Percentiles rank a stretch among this genome's conserved stretches.
Evolutionary conservation across 2,888 invertebrate genomes (phyloP).

Genomic region (Ophion ellenae): DNA sequence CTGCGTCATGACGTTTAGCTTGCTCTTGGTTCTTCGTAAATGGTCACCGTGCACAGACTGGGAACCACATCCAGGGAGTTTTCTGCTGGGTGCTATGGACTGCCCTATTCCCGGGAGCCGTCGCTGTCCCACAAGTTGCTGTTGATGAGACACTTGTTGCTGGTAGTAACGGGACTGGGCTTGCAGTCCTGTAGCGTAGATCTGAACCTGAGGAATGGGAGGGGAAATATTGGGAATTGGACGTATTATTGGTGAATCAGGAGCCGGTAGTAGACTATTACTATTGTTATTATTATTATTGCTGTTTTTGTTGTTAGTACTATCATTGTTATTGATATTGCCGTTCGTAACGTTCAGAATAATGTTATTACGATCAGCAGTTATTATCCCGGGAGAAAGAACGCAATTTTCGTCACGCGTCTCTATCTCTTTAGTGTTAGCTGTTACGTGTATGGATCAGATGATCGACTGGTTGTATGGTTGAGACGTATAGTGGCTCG

Average conservation of each 20-base stretch:
- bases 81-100: slow-evolving; percentile 62
- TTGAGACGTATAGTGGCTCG: no score
- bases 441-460: no score
- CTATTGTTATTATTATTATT: slow-evolving; percentile 45
- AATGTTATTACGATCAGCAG: slow-evolving; percentile 32
- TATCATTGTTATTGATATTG: not conserved
- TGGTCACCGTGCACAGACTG: slow-evolving; percentile 69
- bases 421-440: not conserved
- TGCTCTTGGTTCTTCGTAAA: slow-evolving; percentile 75
- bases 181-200: slow-evolving; percentile 72
- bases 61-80: slow-evolving; percentile 53
- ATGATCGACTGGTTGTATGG: no score
- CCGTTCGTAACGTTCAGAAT: slow-evolving; percentile 41
- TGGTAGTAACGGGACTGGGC: slow-evolving; percentile 72
- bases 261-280: slow-evolving; percentile 76
- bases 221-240: slow-evolving; percentile 80
- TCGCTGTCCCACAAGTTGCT: slow-evolving; percentile 72
- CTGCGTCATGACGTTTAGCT: slow-evolving; percentile 79
- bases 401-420: not conserved
- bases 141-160: slow-evolving; percentile 71
- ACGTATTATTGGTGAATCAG: slow-evolving; percentile 78
- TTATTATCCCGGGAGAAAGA: slow-evolving; percentile 12
- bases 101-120: slow-evolving; percentile 64
- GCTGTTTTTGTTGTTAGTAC: no score
- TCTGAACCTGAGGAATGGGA: slow-evolving; percentile 81